These are phyloP conservation scores for Meandrina meandrites DNA, from an alignment of 92 coral and sea anemone species.

Conservation along the genomic window DNA sequence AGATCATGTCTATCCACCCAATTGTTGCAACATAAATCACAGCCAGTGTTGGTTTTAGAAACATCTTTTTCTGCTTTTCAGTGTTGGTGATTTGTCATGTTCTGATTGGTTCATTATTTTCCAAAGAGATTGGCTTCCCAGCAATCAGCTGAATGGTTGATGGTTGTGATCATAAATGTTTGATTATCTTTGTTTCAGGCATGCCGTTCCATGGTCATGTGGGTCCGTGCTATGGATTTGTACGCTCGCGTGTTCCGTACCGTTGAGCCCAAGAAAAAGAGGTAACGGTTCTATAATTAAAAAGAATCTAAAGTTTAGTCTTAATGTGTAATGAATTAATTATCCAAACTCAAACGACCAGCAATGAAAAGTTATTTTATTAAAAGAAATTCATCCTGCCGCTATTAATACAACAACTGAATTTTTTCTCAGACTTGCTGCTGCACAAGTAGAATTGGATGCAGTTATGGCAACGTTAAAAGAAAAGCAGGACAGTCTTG, in stretches of 20 bases:
- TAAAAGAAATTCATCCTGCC: too few relatives aligned
- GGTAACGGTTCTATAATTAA: constrained; percentile 59
- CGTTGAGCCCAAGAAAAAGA: constrained; percentile 91
- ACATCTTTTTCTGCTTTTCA: not conserved
- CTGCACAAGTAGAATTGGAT: constrained; percentile 86
- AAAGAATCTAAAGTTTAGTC: not conserved
- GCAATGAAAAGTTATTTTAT: too few relatives aligned
- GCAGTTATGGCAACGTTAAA: constrained; percentile 93
- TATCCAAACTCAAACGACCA: too few relatives aligned
- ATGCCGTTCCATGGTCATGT: constrained; percentile 98
- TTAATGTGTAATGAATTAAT: not conserved
- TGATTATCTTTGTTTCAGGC: constrained; percentile 53
- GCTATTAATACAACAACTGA: too few relatives aligned
- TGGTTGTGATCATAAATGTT: too few relatives aligned
- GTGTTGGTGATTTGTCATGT: not conserved
- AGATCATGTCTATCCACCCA: too few relatives aligned
- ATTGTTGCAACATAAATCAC: too few relatives aligned
- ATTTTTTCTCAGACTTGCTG: constrained; percentile 64
- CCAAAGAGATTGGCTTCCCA: not conserved
- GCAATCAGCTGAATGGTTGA: not conserved
- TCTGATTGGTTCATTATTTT: not conserved
- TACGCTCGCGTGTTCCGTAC: constrained; percentile 94
- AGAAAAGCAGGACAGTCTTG: constrained; percentile 92
- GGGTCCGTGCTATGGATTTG: constrained; percentile 98
- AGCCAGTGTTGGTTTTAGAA: not conserved